Evolutionary conservation across 2,888 invertebrate species (phyloP), one percentile per base, ranked within the genome.

Genomic region (Phaedon cochleariae): DNA sequence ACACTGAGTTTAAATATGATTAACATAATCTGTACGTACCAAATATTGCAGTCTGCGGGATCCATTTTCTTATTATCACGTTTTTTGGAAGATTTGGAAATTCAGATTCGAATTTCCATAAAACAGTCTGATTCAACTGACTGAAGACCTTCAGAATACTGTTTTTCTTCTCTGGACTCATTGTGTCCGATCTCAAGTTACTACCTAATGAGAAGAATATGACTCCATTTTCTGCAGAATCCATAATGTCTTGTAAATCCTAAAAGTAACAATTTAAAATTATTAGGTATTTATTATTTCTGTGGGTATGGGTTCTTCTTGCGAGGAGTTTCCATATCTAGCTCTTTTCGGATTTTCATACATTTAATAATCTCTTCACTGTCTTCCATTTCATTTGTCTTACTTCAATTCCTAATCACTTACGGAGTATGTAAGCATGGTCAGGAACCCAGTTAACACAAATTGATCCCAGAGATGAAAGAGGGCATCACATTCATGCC

Each of bases 41-140:
- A 49, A 85, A 70, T 62, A 84, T 71, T 64, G 82, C 83, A 60
- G 80, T 80, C 68, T 84, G 84, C 1, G 84, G 84, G 29, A 83
- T 66, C 84, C 84, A 85, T 60, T 81, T 79, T 17, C 73, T 66
- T 5, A 83, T 64, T 60, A 79, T 75, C 0, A 85, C 81, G 72
- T 85, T 84, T 48, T 74, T 70, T 0, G 84, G 82, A 22, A 81
- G 41, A 59, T 78, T 73, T 1, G 71, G 69, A 52, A 81, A 70
- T 10, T 69, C 67, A 18, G 79, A 78, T 65, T 81, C 81, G 73
- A 79, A 83, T 74, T 83, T 84, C 84, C 83, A 84, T 15, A 85
- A 58, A 2, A 85, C 79, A 10, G 77, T 79, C 69, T 83, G 81
- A 17, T 78, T 77, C 29, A 85, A 65, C 61, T 76, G 73, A 1